Base-by-base conservation (phyloP, 2,113 vertebrate species). In the Gnathonemus echidnorhynchus region DNA sequence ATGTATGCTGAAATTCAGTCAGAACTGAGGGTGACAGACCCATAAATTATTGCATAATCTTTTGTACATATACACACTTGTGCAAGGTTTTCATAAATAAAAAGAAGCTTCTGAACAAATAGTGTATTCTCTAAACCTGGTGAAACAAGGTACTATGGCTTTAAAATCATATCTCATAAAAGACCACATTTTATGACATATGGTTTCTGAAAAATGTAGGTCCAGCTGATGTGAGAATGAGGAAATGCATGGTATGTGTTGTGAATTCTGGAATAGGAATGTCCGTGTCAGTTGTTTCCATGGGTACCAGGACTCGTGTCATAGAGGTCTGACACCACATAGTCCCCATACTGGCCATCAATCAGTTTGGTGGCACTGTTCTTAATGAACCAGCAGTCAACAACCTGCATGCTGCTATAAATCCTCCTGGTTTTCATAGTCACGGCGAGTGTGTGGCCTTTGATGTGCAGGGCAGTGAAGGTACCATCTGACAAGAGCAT, bases 321-420 rank as follows among this genome's bases (percentile, higher is more conserved):
- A 0, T 99, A 99, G 52, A 97, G 97, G 91, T 99, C 98, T 13
- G 97, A 92, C 4, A 95, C 96, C 91, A 99, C n/a, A 45, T 99
- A 99, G 92, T 99, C 96, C 89, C 93, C 91, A 1, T 99, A 99
- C 21, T 84, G 93, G 1, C 98, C 98, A 9, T 99, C 98, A 0
- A 99, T 97, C 88, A 99, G 95, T 91, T 97, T 96, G 91, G 96
- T 96, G 0, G 97, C 98, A 0, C 97, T 98, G 93, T 98, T 98
- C 89, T 95, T 96, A 91, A 97, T 97, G 91, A 99, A 99, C 98
- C 98, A 99, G 94, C 98, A 99, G 92, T 98, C 93, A 4, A 99
- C 95, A 58, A 95, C 97, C 92, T 98, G 97, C 56, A 96, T 94
- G 0, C 98, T 98, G 0, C 97, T 96, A 94, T 97, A 98, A 93